These are phyloP conservation scores for Eumaeus atala DNA, from an alignment of 1,140 invertebrate species.

Conservation along the genomic window DNA sequence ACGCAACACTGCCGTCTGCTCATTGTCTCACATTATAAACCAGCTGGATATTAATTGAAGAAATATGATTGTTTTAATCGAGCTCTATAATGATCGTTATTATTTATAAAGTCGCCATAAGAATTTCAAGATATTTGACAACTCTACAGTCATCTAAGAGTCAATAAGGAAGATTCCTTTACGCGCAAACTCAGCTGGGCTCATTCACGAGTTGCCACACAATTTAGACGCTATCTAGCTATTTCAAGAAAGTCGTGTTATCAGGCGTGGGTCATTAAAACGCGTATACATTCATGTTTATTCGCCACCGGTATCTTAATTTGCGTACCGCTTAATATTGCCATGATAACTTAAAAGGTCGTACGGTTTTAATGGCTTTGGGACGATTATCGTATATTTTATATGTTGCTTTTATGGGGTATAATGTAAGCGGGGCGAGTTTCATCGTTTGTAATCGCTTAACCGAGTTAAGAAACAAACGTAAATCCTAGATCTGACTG, in stretches of 20 bases:
- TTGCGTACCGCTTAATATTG: constrained; percentile 2
- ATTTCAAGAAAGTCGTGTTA: constrained; percentile 39
- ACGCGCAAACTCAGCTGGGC: constrained; percentile 10
- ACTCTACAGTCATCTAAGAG: constrained; percentile 11
- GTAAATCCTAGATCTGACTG: no score
- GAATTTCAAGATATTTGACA: constrained; percentile 13
- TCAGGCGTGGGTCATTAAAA: constrained; percentile 8
- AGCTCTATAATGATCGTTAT: no score
- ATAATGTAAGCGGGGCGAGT: no score
- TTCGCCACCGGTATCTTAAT: constrained; percentile 1
- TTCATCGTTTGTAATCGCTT: no score
- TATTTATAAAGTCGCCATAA: no score
- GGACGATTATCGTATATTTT: no score
- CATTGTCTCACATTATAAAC: constrained; percentile 10
- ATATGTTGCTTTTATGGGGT: no score
- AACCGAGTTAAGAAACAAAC: no score
- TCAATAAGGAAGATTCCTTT: constrained; percentile 11
- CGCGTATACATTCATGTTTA: background rate
- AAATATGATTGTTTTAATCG: no score
- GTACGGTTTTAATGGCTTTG: background rate
- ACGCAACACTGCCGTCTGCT: no score
- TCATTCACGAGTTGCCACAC: constrained; percentile 42
- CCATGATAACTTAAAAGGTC: constrained; percentile 2
- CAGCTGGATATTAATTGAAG: no score
- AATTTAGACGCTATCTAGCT: constrained; percentile 48